These are phyloP conservation scores for Aphis craccivora DNA, from an alignment of 1,140 invertebrate genomes.

Conservation along the genomic window DNA sequence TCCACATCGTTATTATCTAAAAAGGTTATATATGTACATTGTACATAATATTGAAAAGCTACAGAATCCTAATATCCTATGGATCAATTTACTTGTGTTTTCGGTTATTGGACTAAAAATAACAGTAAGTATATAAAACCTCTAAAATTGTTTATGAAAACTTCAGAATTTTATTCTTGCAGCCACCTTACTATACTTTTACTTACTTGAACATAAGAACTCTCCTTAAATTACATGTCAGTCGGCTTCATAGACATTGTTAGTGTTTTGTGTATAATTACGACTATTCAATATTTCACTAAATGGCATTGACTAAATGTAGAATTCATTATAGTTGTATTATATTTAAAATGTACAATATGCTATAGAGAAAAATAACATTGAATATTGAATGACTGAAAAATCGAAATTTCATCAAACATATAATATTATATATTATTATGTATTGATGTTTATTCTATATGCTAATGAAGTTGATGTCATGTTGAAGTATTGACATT, in stretches of 20 bases:
- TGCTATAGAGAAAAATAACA: not conserved
- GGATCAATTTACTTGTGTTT: not conserved
- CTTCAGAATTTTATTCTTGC: not conserved
- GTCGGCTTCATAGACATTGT: not conserved
- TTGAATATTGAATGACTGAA: not conserved
- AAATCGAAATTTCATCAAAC: not conserved
- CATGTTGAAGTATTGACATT: not conserved
- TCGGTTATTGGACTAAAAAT: not conserved
- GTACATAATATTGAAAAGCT: not conserved
- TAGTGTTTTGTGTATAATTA: not conserved
- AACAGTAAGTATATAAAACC: not conserved
- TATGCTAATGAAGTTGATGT: slow-evolving; percentile 11
- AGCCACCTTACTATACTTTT: not conserved
- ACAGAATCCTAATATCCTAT: not conserved
- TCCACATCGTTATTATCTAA: not conserved
- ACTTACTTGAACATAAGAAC: not conserved
- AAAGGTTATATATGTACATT: not conserved
- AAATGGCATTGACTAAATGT: not conserved
- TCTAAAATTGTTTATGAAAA: not conserved
- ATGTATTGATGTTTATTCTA: not conserved
- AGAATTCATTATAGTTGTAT: not conserved
- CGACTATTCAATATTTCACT: not conserved
- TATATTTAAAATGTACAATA: not conserved
- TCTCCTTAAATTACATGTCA: not conserved
- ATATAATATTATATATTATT: not conserved